Percentiles rank a stretch among this genome's conserved stretches.
These are phyloP conservation scores for Tubulanus polymorphus DNA, from an alignment of 2,888 invertebrate genomes.

Conservation along the genomic window DNA sequence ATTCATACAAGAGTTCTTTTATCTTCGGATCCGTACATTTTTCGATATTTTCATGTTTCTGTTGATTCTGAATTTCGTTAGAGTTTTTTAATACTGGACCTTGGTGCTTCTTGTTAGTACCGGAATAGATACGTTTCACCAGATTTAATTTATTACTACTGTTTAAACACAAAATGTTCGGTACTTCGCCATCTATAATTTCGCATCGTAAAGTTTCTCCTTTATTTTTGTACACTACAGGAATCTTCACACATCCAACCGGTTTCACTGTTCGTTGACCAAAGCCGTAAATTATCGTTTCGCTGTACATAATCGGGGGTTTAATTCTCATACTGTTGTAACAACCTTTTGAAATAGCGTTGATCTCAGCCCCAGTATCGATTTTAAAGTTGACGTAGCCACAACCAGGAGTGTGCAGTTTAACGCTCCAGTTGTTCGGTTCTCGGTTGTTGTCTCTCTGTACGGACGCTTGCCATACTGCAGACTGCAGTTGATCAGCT, in stretches of 20 bases:
- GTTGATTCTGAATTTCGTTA: no score
- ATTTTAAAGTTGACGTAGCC: not conserved
- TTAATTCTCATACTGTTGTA: not conserved
- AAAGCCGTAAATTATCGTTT: not conserved
- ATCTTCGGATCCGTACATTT: not conserved
- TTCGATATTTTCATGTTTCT: no score
- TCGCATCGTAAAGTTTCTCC: not conserved
- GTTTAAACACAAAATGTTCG: not conserved
- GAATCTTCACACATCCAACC: not conserved
- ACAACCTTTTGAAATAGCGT: not conserved
- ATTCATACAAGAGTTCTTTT: not conserved
- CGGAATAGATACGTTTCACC: not conserved
- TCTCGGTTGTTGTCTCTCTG: no score
- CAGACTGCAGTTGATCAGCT: no score
- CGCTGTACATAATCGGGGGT: not conserved
- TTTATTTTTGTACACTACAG: not conserved
- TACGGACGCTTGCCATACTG: no score
- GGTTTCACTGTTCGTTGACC: not conserved
- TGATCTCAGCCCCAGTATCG: constrained; percentile 6
- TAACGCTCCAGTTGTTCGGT: no score
- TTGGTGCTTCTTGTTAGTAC: no score
- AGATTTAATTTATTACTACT: not conserved
- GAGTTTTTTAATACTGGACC: no score
- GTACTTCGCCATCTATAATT: not conserved
- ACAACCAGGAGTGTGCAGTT: no score